Percentiles rank a stretch among this genome's conserved stretches.
These are phyloP conservation scores for Botrylloides violaceus DNA, from an alignment of 23 tunicate species.

Conservation along the genomic window DNA sequence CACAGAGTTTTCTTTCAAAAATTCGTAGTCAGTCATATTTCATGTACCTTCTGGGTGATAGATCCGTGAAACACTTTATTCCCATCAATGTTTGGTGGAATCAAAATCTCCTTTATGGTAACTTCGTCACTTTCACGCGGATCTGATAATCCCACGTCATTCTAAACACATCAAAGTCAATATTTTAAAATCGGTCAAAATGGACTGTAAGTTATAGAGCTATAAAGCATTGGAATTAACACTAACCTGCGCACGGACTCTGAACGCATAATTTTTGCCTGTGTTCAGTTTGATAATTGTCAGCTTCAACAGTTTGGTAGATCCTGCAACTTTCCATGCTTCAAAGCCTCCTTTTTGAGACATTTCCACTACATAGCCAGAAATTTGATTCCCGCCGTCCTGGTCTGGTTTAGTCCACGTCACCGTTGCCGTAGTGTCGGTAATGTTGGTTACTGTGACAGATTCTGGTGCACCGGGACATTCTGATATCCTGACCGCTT, in stretches of 20 bases:
- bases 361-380: constrained; percentile 68
- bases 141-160: constrained; percentile 89
- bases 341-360: constrained; percentile 60
- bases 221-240: not conserved
- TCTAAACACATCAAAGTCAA: constrained; percentile 14
- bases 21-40: too few relatives aligned
- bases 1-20: too few relatives aligned
- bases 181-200: too few relatives aligned
- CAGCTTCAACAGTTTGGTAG: constrained; percentile 42
- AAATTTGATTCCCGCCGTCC: constrained; percentile 84
- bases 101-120: constrained; percentile 43
- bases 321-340: constrained; percentile 73
- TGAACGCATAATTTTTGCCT: constrained; percentile 74
- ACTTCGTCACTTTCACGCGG: constrained; percentile 80
- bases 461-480: constrained; percentile 69
- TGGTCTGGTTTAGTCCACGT: constrained; percentile 77
- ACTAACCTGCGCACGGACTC: constrained; percentile 60
- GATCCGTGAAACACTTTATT: constrained; percentile 59
- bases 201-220: too few relatives aligned
- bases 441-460: constrained; percentile 38
- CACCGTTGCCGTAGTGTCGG: constrained; percentile 57
- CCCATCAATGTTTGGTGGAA: constrained; percentile 61
- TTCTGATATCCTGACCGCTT: constrained; percentile 74
- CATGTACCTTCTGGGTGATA: constrained; percentile 44
- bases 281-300: constrained; percentile 48